Base-by-base conservation (phyloP, 2,797 vertebrate species). In the Galaxias olidus region DNA sequence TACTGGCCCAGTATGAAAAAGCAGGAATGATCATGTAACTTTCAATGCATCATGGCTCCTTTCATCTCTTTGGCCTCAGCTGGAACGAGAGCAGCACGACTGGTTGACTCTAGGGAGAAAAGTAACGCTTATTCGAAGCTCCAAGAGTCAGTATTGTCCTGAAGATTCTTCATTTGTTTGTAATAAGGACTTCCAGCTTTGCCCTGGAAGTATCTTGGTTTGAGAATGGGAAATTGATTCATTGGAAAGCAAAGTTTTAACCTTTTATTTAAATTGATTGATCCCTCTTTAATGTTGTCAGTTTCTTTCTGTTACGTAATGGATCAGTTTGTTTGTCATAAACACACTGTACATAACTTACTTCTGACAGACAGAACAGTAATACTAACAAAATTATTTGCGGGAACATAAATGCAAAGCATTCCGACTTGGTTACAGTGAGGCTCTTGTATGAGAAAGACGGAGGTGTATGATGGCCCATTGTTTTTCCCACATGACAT, bases 1-100 rank as follows among this genome's bases (percentile, higher is more conserved):
- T 52, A 61, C 64, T 72, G 74, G 71, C 69, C 72, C 41, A 40
- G 47, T 13, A 15, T 68, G 79, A 84, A 79, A 72, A 76, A 74
- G 62, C 62, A 59, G 48, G 57, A 73, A 68, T 65, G 65, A 69
- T 74, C 40, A n/a, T n/a, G 49, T 6, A 62, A 48, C 57, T 64
- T 69, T 60, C 73, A 73, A 75, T 42, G 60, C 60, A 61, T 51
- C 41, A 42, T 9, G 15, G 30, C 43, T 18, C 40, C 60, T 51
- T 51, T 62, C 47, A 52, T 42, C 48, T 8, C 30, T 62, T 48
- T 62, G 48, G 15, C 10, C 51, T 19, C 56, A 18, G 43, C 30
- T 30, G 30, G 30, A 30, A 30, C 6, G 30, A 30, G 30, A 30
- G 30, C 30, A 30, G 30, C 30, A 30, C 6, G 30, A 30, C 30